These are phyloP conservation scores for Hippopotamus amphibius DNA, from an alignment of 2,113 vertebrate species.

Conservation along the genomic window DNA sequence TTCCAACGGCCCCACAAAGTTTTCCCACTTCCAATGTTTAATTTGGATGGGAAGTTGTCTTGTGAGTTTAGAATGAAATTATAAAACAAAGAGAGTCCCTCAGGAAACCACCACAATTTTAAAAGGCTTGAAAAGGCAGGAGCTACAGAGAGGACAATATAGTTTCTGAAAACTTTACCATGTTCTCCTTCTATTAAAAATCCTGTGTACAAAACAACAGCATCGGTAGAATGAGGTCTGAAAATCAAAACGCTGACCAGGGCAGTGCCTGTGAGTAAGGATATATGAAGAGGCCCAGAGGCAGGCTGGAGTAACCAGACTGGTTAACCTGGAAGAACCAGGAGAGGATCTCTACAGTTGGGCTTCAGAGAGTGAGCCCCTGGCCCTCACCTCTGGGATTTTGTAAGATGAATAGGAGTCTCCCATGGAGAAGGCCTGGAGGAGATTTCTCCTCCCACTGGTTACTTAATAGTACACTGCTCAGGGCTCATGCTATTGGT, in stretches of 20 bases:
- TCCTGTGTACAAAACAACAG: neutral
- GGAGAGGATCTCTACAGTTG: neutral
- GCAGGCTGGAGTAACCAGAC: too few relatives aligned
- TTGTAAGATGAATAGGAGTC: neutral
- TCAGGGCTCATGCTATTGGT: neutral
- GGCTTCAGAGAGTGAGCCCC: neutral
- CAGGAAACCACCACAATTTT: neutral
- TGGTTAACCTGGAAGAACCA: neutral
- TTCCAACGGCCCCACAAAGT: neutral
- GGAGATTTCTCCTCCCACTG: neutral
- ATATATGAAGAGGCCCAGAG: neutral
- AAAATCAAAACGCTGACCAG: neutral
- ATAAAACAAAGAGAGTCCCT: neutral
- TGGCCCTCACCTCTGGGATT: neutral
- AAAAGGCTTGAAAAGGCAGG: neutral
- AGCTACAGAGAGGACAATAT: neutral
- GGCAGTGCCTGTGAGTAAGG: neutral
- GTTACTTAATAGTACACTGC: neutral
- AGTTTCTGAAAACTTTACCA: neutral
- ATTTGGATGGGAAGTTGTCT: neutral
- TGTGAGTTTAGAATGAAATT: conserved; percentile 39
- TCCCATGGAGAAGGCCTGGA: neutral
- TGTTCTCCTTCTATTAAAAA: neutral
- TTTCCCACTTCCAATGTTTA: conserved; percentile 28
- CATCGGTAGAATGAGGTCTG: neutral